Evolutionary conservation across 2,113 vertebrate species (phyloP).

Genomic region (Phylloscopus trochilus): DNA sequence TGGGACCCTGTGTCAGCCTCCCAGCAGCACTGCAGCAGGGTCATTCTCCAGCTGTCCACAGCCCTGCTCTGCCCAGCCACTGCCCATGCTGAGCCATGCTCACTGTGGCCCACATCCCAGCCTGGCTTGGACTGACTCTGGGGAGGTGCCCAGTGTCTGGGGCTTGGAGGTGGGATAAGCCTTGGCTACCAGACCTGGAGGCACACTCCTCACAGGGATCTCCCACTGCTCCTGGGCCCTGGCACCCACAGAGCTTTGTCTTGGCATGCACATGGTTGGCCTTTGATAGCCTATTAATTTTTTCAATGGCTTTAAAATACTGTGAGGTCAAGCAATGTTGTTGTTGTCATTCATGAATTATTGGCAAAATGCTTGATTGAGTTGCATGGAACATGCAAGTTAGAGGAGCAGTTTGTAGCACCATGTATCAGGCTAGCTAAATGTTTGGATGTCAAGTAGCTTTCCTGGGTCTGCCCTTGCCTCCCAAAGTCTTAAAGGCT

Average conservation of each 20-base stretch:
- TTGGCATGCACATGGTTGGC: neutral
- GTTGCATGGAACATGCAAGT: neutral
- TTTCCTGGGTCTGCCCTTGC: neutral
- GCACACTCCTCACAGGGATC: accelerated
- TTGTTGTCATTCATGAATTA: neutral
- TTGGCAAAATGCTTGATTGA: neutral
- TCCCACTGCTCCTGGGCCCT: neutral
- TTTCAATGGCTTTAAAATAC: neutral
- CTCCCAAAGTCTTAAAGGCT: neutral
- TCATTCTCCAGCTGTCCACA: neutral
- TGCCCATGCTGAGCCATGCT: neutral
- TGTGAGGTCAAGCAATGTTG: neutral
- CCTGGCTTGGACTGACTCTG: neutral
- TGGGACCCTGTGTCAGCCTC: neutral
- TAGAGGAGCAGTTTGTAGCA: neutral
- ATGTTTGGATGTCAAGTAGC: neutral
- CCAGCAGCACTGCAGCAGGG: neutral
- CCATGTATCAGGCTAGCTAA: neutral
- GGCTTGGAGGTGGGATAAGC: neutral
- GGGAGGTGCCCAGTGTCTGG: neutral
- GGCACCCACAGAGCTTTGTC: neutral
- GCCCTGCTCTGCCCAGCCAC: neutral
- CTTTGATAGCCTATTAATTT: neutral
- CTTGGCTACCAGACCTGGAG: neutral
- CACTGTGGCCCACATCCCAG: no score